Base-by-base conservation (phyloP, 1,140 invertebrate species). In the Drosophila ogumai region DNA sequence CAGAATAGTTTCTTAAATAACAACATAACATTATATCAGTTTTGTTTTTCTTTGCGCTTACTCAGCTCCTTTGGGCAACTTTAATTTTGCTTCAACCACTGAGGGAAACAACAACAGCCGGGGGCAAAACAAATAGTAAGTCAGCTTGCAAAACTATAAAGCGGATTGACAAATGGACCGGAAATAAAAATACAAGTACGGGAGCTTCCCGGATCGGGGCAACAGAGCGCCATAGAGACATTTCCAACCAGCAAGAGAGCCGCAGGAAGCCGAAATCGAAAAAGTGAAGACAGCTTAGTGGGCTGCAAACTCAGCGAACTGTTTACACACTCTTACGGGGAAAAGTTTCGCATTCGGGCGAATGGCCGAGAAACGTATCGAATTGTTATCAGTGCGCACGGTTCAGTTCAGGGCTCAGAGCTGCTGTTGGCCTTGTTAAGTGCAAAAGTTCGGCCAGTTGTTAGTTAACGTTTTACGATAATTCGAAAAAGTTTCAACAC, bases 141-240 rank as follows among this genome's bases (percentile, higher is more conserved):
- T 54, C 54, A 46, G 75, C 55, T 65, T 54, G 50, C 44, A 52
- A 44, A 73, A 87, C 84, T 77, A 75, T 68, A 76, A 73, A 77
- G 67, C 61, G 47, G 76, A 82, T 82, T 74, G 76, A 64, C 84
- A 87, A 87, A 88, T 88, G 84, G 65, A 84, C 72, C 64, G 72
- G 65, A 87, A 88, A 82, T 66, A 79, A 87, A 81, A 79, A 72
- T 71, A 60, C 67, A 59, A 57, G 54, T 49, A 72, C 46, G 38
- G 34, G 58, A 40, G 34, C 63, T 67, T 65, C 40, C 28, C 36
- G 69, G 46, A 49, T 66, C n/a, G 25, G 38, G 32, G 43, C 43
- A 55, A 19, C 44, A 55, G 28, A 56, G 32, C 1, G 43, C 55
- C 44, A 47, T 17, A 40, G 41, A 68, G 47, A 77, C 64, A 49